A percentile compares a stretch with the other conserved stretches of the same genome.
Evolutionary conservation across 1,140 invertebrate genomes (phyloP).

Genomic region (Drosophila paulistorum): DNA sequence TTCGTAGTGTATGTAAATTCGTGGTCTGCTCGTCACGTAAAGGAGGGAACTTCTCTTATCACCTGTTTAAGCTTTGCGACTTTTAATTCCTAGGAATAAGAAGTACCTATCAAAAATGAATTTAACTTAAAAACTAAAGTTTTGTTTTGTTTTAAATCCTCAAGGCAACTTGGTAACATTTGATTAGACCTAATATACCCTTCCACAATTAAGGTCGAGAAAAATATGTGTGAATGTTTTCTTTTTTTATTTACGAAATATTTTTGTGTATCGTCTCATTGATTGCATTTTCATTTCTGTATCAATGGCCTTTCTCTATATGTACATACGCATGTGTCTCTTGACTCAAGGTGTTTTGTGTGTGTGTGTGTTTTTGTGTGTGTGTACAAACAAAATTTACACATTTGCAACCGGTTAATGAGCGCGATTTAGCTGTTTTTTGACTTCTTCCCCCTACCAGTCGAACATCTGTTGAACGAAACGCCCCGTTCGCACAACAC

Average conservation of each 20-base stretch:
- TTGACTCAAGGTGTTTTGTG: constrained; percentile 13
- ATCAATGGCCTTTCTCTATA: constrained; percentile 9
- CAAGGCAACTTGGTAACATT: too few species aligned
- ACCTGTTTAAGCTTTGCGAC: too few species aligned
- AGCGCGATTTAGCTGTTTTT: constrained; percentile 72
- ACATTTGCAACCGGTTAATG: constrained; percentile 65
- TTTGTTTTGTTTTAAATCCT: too few species aligned
- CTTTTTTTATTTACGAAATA: not conserved
- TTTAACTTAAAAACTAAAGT: too few species aligned
- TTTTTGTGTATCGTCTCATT: not conserved
- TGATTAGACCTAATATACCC: too few species aligned
- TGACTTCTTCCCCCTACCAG: constrained; percentile 31
- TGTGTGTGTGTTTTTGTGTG: constrained; percentile 10
- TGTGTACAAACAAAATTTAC: constrained; percentile 29
- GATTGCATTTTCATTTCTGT: not conserved
- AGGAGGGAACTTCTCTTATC: too few species aligned
- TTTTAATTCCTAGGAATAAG: too few species aligned
- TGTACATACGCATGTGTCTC: not conserved
- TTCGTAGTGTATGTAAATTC: too few species aligned
- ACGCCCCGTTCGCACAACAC: constrained; percentile 37
- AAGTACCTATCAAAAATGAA: too few species aligned
- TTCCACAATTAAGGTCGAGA: too few species aligned
- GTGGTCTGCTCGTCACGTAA: too few species aligned
- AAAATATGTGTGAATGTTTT: not conserved
- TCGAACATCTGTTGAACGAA: not conserved